Conservation (phyloP, 2,888 invertebrate genomes). For the Drosophila borealis region DNA sequence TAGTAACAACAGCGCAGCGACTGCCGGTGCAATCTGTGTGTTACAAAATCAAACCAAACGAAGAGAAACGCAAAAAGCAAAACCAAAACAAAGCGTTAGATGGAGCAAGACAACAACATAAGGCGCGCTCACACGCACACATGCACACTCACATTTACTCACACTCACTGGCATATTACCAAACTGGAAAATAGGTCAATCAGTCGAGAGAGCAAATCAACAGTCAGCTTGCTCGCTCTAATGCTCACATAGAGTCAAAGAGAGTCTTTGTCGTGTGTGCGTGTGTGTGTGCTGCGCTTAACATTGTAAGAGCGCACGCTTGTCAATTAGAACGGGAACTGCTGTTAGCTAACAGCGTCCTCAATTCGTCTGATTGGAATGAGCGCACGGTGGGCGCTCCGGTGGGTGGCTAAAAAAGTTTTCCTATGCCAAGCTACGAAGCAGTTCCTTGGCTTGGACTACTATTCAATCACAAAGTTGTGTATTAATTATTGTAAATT, state of each 20-base stretch:
- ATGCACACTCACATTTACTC: conserved; percentile 25
- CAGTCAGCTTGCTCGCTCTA: conserved; percentile 47
- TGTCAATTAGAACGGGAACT: conserved; percentile 69
- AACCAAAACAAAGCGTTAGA: conserved; percentile 77
- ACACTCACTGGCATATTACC: conserved; percentile 51
- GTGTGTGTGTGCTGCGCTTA: conserved; percentile 23
- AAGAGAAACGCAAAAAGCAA: conserved; percentile 63
- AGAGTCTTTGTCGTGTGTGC: conserved; percentile 25
- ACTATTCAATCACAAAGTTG: background rate
- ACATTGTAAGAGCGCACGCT: conserved; percentile 47
- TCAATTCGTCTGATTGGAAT: conserved; percentile 58
- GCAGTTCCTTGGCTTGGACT: background rate
- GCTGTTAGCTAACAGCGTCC: conserved; percentile 72
- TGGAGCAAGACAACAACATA: conserved; percentile 54
- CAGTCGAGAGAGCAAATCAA: conserved; percentile 61
- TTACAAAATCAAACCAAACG: conserved; percentile 68
- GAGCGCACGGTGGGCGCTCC: conserved; percentile 5
- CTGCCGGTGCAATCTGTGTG: conserved; percentile 62
- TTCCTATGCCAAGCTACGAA: background rate
- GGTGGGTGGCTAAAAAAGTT: conserved; percentile 50
- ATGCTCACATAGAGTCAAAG: conserved; percentile 34
- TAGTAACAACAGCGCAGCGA: conserved; percentile 29
- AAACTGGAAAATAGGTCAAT: conserved; percentile 81
- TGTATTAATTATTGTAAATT: background rate
- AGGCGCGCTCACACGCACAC: conserved; percentile 32